phyloP scores from a whole-genome alignment of 2,113 vertebrate genomes.

The Zapus hudsonius region DNA sequence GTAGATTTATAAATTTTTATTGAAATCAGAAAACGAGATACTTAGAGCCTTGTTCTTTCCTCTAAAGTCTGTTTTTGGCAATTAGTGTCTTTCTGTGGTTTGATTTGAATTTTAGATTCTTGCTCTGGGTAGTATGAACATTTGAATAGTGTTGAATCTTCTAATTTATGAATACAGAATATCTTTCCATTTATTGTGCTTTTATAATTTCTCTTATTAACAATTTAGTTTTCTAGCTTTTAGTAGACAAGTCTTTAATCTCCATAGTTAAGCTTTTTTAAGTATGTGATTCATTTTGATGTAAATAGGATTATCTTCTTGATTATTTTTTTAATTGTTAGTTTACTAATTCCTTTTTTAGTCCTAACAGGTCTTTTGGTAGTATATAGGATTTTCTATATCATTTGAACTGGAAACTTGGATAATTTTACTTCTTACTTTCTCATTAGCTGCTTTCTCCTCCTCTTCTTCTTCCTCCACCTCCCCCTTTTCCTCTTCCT shows the following conservation, averaged over 20 bases:
- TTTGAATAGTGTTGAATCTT: too few species aligned
- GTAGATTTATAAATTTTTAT: not conserved
- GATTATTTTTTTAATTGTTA: not conserved
- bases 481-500: too few species aligned
- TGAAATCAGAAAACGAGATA: not conserved
- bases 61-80: not conserved
- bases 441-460: too few species aligned
- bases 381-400: not conserved
- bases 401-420: not conserved
- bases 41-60: not conserved
- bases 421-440: not conserved
- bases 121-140: too few species aligned
- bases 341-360: too few species aligned
- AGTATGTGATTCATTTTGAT: not conserved
- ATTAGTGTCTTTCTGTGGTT: not conserved
- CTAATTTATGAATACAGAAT: too few species aligned
- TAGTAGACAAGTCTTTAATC: not conserved
- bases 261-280: not conserved
- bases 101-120: not conserved
- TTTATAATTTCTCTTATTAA: not conserved
- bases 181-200: not conserved
- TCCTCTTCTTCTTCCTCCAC: too few species aligned
- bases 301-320: not conserved
- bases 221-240: not conserved
- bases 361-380: not conserved